A percentile compares a stretch with the other conserved stretches of the same genome.
Evolutionary conservation across 2,113 vertebrate genomes (phyloP).

Genomic region (Crotalus horridus): DNA sequence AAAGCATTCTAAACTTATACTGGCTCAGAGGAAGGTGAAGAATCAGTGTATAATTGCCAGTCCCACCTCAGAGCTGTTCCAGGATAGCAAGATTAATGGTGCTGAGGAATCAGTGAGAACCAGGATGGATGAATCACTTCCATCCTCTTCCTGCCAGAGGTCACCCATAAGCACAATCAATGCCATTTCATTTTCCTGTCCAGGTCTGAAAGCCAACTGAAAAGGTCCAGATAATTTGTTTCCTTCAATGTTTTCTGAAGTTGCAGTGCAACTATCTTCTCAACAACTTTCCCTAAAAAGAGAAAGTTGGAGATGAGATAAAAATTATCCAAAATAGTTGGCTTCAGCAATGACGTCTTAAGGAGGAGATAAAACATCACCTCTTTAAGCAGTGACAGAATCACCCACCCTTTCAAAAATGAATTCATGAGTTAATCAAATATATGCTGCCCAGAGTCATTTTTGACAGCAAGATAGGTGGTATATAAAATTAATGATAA

Average conservation of each 20-base stretch:
- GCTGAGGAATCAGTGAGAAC: neutral
- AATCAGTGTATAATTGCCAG: neutral
- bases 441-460: neutral
- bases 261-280: neutral
- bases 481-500: neutral
- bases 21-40: neutral
- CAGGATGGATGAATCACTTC: neutral
- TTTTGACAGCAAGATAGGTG: neutral
- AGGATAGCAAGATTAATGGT: neutral
- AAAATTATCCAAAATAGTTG: neutral
- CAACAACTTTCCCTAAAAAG: neutral
- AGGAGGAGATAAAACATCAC: neutral
- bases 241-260: neutral
- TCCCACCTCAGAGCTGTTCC: neutral
- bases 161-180: neutral
- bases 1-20: neutral
- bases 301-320: neutral
- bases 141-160: neutral
- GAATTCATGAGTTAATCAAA: neutral
- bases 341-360: neutral
- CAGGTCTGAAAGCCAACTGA: neutral
- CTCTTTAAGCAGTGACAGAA: neutral
- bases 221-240: neutral
- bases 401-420: neutral
- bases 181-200: neutral